These are phyloP conservation scores for Melanocharis versteri DNA, from an alignment of 2,113 vertebrate species.

Conservation along the genomic window DNA sequence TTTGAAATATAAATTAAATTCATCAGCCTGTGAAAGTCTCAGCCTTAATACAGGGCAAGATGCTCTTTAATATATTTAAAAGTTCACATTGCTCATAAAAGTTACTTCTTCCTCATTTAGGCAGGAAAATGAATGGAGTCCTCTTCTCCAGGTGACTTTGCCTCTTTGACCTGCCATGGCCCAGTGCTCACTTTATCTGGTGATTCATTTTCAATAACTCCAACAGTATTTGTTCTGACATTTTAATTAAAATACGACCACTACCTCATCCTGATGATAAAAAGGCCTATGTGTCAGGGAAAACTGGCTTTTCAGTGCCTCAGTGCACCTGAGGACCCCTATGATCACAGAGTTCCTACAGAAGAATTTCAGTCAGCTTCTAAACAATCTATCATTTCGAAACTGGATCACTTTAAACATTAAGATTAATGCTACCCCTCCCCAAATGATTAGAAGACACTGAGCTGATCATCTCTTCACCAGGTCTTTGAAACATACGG, in stretches of 20 bases:
- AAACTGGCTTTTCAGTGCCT: constrained; percentile 79
- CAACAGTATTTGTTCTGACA: constrained; percentile 92
- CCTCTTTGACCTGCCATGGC: constrained; percentile 87
- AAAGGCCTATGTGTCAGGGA: constrained; percentile 79
- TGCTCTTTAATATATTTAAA: constrained; percentile 68
- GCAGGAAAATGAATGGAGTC: constrained; percentile 81
- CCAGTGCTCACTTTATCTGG: constrained; percentile 86
- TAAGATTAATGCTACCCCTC: constrained; percentile 69
- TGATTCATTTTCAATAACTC: constrained; percentile 90
- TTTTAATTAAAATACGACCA: constrained; percentile 94
- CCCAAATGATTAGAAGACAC: constrained; percentile 30
- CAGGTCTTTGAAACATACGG: not conserved
- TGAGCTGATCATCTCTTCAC: constrained; percentile 12
- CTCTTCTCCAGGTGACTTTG: constrained; percentile 84
- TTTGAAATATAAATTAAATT: constrained; percentile 65
- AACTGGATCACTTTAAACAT: constrained; percentile 70
- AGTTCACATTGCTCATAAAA: constrained; percentile 72
- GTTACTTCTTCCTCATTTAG: constrained; percentile 75
- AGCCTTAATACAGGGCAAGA: constrained; percentile 56
- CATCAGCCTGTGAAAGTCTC: constrained; percentile 58
- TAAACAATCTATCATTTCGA: constrained; percentile 74
- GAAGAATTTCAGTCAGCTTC: constrained; percentile 71
- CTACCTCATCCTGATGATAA: constrained; percentile 87
- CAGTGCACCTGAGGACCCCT: constrained; percentile 76
- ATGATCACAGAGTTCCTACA: constrained; percentile 67